Conservation (phyloP, 1,140 invertebrate genomes). For the Augochlora pura region DNA sequence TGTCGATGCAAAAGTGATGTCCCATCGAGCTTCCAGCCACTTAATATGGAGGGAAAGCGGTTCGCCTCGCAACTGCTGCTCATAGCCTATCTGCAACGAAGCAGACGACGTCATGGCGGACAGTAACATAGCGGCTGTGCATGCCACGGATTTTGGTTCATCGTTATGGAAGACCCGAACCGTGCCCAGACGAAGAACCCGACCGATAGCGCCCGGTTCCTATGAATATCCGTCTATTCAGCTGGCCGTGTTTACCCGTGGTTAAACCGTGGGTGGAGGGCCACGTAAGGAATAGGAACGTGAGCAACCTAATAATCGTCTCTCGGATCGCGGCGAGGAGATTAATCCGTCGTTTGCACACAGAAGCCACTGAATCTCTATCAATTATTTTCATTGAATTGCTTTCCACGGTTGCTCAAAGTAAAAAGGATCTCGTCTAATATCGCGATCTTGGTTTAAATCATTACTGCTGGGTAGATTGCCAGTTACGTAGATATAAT, state of each 20-base stretch:
- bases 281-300: conserved; percentile 53
- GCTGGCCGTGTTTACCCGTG: conserved; percentile 53
- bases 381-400: too few species aligned
- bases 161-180: conserved; percentile 72
- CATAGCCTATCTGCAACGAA: conserved; percentile 57
- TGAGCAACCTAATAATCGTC: conserved; percentile 47
- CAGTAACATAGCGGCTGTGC: conserved; percentile 67
- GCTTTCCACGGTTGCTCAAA: not conserved
- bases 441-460: too few species aligned
- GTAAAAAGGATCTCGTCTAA: too few species aligned
- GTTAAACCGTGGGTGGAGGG: conserved; percentile 20
- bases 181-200: conserved; percentile 44
- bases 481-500: too few species aligned
- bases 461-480: too few species aligned
- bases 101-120: conserved; percentile 52
- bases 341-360: conserved; percentile 13
- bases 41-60: conserved; percentile 67
- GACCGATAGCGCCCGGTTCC: conserved; percentile 34
- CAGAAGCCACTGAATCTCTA: not conserved
- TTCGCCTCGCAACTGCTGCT: conserved; percentile 53
- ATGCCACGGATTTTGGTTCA: conserved; percentile 70
- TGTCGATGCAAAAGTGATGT: not conserved
- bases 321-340: too few species aligned
- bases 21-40: conserved; percentile 6
- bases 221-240: conserved; percentile 66